Evolutionary conservation across 2,888 invertebrate genomes (phyloP), one percentile per base, ranked within the genome.

Genomic region (Julus scanicus): DNA sequence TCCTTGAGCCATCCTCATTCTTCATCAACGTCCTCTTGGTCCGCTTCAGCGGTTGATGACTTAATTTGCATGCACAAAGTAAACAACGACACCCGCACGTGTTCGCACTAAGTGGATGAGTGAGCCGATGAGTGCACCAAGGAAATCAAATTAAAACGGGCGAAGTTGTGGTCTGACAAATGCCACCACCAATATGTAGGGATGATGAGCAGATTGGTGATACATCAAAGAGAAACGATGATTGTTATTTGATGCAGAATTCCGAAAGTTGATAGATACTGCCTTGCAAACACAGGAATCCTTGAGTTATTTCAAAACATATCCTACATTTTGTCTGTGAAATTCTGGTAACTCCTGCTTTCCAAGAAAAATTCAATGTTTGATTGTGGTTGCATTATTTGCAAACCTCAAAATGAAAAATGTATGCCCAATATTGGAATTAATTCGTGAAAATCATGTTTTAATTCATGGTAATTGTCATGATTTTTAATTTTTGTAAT

Each of bases 11-110:
- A 53, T 53, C 53, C 53, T 53, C 53, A 53, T 53, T 11, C 53
- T 53, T 53, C 53, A 53, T 53, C 53, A 53, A 53, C 53, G 53
- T 53, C 53, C 53, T 53, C 53, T 53, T 53, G 53, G 53, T 53
- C 44, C 17, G 53, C 15, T 53, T 53, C 4, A 53, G 53, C 17
- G 53, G 4, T 53, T 53, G 53, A 53, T 53, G 53, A 53, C 53
- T 53, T 53, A 53, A 53, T 53, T 53, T 53, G 53, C 53, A 53
- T 53, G 15, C 53, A 17, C 53, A 9, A 53, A 53, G 53, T 53
- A 53, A 53, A 53, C 53, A 53, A 53, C 44, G 44, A 44, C 44
- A 44, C 44, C 44, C 44, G 44, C 44, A 44, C 44, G 53, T 53
- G 53, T 53, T 53, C 15, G 53, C 15, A 15, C 17, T 53, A 53